phyloP scores from a whole-genome alignment of 2,113 vertebrate species.

The Todiramphus saurophagus region DNA sequence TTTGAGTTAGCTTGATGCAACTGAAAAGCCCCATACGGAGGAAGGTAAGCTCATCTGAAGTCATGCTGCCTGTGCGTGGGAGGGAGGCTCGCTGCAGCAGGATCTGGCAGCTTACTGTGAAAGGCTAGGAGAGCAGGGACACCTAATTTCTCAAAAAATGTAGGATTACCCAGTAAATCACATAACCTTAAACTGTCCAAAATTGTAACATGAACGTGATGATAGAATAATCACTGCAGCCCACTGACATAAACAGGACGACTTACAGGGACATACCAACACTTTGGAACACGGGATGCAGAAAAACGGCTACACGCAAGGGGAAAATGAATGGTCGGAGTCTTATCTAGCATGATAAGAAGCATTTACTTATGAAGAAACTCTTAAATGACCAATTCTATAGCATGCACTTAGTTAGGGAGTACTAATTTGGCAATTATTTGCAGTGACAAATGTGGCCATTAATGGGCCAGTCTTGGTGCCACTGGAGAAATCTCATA shows the following conservation, averaged over 20 bases:
- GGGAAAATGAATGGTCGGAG: slow-evolving; percentile 45
- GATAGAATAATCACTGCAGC: slow-evolving; percentile 51
- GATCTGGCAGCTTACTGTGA: slow-evolving; percentile 1
- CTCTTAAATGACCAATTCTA: slow-evolving; percentile 30
- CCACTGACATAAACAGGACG: not conserved
- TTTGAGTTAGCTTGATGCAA: not conserved
- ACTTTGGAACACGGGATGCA: not conserved
- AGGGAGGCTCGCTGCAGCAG: not conserved
- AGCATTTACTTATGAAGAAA: slow-evolving; percentile 49
- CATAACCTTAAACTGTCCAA: slow-evolving; percentile 36
- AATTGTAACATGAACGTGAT: slow-evolving; percentile 34
- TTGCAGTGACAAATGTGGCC: slow-evolving; percentile 10
- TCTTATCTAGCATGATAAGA: slow-evolving; percentile 40
- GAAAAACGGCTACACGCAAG: not conserved
- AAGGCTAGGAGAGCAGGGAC: slow-evolving; percentile 24
- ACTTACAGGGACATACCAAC: not conserved
- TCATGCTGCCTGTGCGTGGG: not conserved
- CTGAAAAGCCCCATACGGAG: not conserved
- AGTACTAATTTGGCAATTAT: slow-evolving; percentile 59
- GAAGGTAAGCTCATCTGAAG: not conserved
- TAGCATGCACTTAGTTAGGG: slow-evolving; percentile 8
- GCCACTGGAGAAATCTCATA: not conserved
- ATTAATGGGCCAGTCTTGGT: not conserved
- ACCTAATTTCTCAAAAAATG: slow-evolving; percentile 27
- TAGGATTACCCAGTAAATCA: slow-evolving; percentile 35